Evolutionary conservation across 2,888 invertebrate species (phyloP).

Genomic region (Epirrita christyi): DNA sequence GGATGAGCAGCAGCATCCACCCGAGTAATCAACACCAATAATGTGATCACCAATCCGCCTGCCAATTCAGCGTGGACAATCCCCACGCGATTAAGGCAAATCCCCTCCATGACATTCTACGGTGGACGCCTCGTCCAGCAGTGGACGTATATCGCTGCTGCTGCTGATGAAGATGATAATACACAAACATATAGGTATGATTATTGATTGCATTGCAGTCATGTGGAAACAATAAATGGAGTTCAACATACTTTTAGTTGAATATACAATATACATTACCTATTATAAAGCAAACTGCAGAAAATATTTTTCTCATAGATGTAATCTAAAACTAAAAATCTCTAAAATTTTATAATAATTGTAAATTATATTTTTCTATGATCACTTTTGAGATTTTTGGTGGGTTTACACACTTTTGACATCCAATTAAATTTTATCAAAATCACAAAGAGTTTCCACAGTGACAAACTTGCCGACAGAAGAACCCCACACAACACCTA

Average conservation of each 20-base stretch:
- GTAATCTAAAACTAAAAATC: constrained; percentile 5
- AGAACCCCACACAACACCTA: constrained; percentile 71
- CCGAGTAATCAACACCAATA: too few relatives aligned
- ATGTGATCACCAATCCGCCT: too few relatives aligned
- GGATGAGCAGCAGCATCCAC: too few relatives aligned
- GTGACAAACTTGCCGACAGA: constrained; percentile 78
- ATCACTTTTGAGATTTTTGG: constrained; percentile 27
- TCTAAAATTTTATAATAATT: background rate
- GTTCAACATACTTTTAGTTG: constrained; percentile 1
- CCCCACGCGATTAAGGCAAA: too few relatives aligned
- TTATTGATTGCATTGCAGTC: background rate
- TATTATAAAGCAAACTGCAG: constrained; percentile 10
- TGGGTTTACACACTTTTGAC: constrained; percentile 37
- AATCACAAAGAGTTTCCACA: constrained; percentile 82
- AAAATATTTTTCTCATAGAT: background rate
- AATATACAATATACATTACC: too few relatives aligned
- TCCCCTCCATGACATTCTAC: too few relatives aligned
- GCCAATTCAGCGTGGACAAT: too few relatives aligned
- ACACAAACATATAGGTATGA: background rate
- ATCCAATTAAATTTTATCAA: constrained; percentile 40
- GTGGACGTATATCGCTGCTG: too few relatives aligned
- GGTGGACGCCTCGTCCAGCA: too few relatives aligned
- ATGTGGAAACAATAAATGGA: constrained; percentile 14
- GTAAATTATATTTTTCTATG: background rate
- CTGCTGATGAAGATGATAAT: background rate